These are phyloP conservation scores for Lacanobia oleracea DNA, from an alignment of 2,888 invertebrate genomes.

Conservation along the genomic window DNA sequence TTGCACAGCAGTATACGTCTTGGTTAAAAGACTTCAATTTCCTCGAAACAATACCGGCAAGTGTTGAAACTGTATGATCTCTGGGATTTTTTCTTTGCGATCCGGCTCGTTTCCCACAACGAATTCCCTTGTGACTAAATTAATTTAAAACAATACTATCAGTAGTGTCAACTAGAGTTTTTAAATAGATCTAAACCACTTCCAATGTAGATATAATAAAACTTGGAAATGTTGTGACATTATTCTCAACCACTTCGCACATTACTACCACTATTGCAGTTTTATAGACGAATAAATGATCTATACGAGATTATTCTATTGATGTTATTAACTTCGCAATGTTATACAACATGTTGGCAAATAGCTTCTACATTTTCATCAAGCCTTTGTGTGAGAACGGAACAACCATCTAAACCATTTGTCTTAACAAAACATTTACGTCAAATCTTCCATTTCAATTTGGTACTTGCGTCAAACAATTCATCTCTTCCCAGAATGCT, in stretches of 20 bases:
- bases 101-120: conserved; percentile 80
- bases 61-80: conserved; percentile 80
- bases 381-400: conserved; percentile 37
- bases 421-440: conserved; percentile 61
- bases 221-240: conserved; percentile 59
- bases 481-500: conserved; percentile 69
- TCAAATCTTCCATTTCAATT: conserved; percentile 60
- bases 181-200: conserved; percentile 58
- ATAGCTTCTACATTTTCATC: conserved; percentile 21
- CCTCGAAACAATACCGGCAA: conserved; percentile 78
- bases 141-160: conserved; percentile 82
- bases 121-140: conserved; percentile 84
- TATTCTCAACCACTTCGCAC: conserved; percentile 32
- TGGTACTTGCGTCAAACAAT: conserved; percentile 58
- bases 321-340: conserved; percentile 11
- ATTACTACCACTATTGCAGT: conserved; percentile 29
- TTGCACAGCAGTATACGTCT: conserved; percentile 53
- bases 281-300: conserved; percentile 25
- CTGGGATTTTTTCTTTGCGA: conserved; percentile 83
- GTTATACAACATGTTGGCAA: conserved; percentile 33
- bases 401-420: conserved; percentile 39
- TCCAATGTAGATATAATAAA: conserved; percentile 42
- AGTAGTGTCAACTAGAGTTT: conserved; percentile 68
- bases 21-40: conserved; percentile 73
- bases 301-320: conserved; percentile 29